Conservation (phyloP, 2,888 invertebrate species). For the Microctonus aethiopoides region DNA sequence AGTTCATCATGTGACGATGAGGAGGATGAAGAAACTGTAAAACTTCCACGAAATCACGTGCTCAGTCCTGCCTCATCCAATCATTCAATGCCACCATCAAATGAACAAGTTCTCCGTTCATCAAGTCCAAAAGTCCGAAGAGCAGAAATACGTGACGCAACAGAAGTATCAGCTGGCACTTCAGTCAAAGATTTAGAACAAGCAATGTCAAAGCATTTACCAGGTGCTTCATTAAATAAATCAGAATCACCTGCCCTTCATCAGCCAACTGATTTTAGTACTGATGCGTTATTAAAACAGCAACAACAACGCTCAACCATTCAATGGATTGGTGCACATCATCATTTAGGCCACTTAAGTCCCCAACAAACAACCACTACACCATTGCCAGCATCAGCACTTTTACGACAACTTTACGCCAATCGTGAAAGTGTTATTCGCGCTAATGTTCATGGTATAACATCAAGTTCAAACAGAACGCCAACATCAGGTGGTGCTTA, state of each 20-base stretch:
- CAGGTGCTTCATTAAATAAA: slow-evolving; percentile 70
- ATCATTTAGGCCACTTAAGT: slow-evolving; percentile 72
- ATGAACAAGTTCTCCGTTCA: slow-evolving; percentile 59
- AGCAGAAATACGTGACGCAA: slow-evolving; percentile 43
- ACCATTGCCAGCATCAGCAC: slow-evolving; percentile 86
- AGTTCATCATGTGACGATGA: slow-evolving; percentile 67
- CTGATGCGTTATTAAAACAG: slow-evolving; percentile 85
- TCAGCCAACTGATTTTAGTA: slow-evolving; percentile 87
- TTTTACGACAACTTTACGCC: slow-evolving; percentile 85
- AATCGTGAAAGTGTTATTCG: slow-evolving; percentile 95
- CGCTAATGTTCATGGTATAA: slow-evolving; percentile 79
- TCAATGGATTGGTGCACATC: slow-evolving; percentile 93
- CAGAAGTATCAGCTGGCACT: slow-evolving; percentile 67
- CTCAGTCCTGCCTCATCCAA: slow-evolving; percentile 74
- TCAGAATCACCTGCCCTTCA: slow-evolving; percentile 71
- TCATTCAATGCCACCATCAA: slow-evolving; percentile 69
- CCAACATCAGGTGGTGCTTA: slow-evolving; percentile 57
- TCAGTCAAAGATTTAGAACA: slow-evolving; percentile 94
- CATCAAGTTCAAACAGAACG: slow-evolving; percentile 65
- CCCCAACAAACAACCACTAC: slow-evolving; percentile 72
- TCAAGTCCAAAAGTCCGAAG: slow-evolving; percentile 60
- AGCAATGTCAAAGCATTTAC: slow-evolving; percentile 95
- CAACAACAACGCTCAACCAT: slow-evolving; percentile 85
- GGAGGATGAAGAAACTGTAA: slow-evolving; percentile 60
- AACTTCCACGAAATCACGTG: slow-evolving; percentile 63